These are phyloP conservation scores for Synanthedon formicaeformis DNA, from an alignment of 2,888 invertebrate genomes.

Conservation along the genomic window DNA sequence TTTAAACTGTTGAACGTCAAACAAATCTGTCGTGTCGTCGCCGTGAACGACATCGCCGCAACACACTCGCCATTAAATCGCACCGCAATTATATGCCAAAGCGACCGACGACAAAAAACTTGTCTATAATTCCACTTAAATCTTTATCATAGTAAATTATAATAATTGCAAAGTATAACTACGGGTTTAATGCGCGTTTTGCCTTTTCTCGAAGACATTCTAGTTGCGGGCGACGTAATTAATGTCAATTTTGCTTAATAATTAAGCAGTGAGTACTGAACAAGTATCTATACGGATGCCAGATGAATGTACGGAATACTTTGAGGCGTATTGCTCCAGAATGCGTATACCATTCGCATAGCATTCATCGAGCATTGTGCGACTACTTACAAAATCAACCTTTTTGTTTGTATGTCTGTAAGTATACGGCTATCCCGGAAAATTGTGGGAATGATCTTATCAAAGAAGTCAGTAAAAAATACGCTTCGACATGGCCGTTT, in stretches of 20 bases:
- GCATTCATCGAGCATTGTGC: no score
- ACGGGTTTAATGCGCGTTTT: conserved; percentile 36
- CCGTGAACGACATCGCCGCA: neutral
- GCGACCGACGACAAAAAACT: conserved; percentile 27
- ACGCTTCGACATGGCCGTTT: no score
- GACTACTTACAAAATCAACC: no score
- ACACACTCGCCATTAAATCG: neutral
- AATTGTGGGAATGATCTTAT: no score
- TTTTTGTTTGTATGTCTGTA: no score
- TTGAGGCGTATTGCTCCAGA: neutral
- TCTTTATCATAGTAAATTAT: conserved; percentile 43
- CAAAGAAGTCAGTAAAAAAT: no score
- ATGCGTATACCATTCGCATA: neutral
- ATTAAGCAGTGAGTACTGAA: conserved; percentile 23
- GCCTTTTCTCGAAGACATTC: conserved; percentile 40
- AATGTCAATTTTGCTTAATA: conserved; percentile 63
- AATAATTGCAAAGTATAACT: conserved; percentile 46
- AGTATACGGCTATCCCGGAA: no score
- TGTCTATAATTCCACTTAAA: conserved; percentile 31
- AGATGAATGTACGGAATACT: neutral
- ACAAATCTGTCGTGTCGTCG: neutral
- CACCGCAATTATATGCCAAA: conserved; percentile 12
- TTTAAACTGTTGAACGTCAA: neutral
- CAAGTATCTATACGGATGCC: conserved; percentile 14
- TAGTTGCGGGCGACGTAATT: conserved; percentile 60